Evolutionary conservation across 2,888 invertebrate species (phyloP).

Genomic region (Andrena minutula): DNA sequence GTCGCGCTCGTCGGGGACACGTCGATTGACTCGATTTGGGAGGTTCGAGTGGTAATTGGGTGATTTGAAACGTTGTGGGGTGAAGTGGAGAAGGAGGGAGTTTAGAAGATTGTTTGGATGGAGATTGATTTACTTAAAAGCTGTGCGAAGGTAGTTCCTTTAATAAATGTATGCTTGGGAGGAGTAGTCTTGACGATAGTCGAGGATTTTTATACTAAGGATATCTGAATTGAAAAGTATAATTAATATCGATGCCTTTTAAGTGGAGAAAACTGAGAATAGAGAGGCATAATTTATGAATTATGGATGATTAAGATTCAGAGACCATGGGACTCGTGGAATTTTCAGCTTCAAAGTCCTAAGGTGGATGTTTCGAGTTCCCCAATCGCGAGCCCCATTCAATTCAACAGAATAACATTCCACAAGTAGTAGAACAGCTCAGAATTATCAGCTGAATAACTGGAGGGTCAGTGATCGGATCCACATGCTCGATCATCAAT

Average conservation of each 20-base stretch:
- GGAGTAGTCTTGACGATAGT: no score
- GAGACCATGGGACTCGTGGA: no score
- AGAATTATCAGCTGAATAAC: background rate
- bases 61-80: background rate
- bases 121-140: background rate
- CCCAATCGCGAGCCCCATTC: no score
- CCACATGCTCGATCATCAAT: background rate
- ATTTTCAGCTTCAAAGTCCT: no score
- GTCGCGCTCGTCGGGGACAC: conserved; percentile 21
- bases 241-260: background rate
- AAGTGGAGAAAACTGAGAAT: background rate
- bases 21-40: conserved; percentile 11
- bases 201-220: no score
- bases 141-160: background rate
- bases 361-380: no score
- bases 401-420: no score
- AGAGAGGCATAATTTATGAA: no score
- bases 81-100: background rate
- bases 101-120: background rate
- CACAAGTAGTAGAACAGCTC: background rate
- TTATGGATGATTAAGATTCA: no score
- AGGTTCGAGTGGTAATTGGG: background rate
- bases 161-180: background rate
- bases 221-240: background rate
- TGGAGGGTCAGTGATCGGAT: background rate